Conservation (phyloP, 2,797 vertebrate genomes). For the Valencia hispanica region DNA sequence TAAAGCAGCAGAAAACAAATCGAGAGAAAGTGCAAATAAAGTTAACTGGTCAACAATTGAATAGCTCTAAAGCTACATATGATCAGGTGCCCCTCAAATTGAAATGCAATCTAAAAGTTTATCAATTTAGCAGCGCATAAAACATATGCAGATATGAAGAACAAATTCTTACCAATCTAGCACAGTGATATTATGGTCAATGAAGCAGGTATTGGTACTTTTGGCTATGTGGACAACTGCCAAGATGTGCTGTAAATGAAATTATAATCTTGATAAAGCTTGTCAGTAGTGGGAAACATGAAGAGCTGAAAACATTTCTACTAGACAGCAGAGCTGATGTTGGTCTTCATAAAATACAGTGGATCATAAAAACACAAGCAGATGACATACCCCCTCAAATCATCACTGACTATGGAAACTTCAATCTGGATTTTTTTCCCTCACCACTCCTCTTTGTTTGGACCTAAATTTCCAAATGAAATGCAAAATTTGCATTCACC, state of each 20-base stretch:
- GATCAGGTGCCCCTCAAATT: slow-evolving; percentile 25
- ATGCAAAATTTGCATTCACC: too few species aligned
- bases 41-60: slow-evolving; percentile 32
- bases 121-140: not conserved
- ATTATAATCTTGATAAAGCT: not conserved
- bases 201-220: not conserved
- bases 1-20: slow-evolving; percentile 1
- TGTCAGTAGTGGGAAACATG: not conserved
- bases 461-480: too few species aligned
- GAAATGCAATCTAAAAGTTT: not conserved
- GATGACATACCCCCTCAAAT: too few species aligned
- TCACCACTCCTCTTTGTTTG: too few species aligned
- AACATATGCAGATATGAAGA: not conserved
- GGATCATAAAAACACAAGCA: not conserved
- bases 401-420: not conserved
- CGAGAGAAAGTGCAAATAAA: slow-evolving; percentile 16
- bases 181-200: not conserved
- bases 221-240: not conserved
- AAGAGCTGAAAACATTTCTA: not conserved
- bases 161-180: not conserved
- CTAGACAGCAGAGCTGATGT: not conserved
- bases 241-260: not conserved
- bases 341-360: not conserved
- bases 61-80: slow-evolving; percentile 41
- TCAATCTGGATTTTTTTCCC: too few species aligned